Evolutionary conservation across 2,113 vertebrate genomes (phyloP), one percentile per base, ranked within the genome.

Genomic region (Varanus komodoensis): DNA sequence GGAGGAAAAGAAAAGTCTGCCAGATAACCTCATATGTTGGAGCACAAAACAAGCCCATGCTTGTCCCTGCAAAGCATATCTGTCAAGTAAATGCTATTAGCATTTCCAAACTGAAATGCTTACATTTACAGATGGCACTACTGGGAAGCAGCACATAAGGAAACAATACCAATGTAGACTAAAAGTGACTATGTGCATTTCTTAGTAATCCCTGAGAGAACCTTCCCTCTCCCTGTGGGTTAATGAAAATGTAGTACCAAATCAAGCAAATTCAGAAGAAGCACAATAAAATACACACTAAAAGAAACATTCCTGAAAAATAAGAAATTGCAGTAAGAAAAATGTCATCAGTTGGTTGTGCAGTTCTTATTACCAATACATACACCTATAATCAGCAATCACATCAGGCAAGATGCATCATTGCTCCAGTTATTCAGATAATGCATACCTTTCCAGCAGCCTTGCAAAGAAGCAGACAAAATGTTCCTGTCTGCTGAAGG

Each of bases 81-180:
- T 69, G 82, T 87, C 69, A 82, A 75, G 71, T 48, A 77, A n/a
- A 8, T 61, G 44, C n/a, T 34, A 74, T 8, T n/a, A 82, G 12
- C 25, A 68, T n/a, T 52, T 87, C 32, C 79, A 83, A 50, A 75
- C 7, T 21, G 69, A 75, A 75, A 83, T 67, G n/a, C 44, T 15
- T 89, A 15, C n/a, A 23, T 44, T 83, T 89, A 83, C 23, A 83
- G 69, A 89, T 84, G 38, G 19, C 6, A n/a, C 32, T 64, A 84
- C 29, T 25, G 38, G 57, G 71, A 82, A 74, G 17, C 21, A 87
- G 34, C 19, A 86, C 61, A 67, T 19, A 67, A 77, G 54, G 23
- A 87, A 81, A 75, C n/a, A 78, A 69, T 52, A 29, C 19, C 23
- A 17, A 67, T 32, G 44, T 12, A 38, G 48, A 29, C 7, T 34